Evolutionary conservation across 2,888 invertebrate genomes (phyloP).

Genomic region (Cheilosia pagana): DNA sequence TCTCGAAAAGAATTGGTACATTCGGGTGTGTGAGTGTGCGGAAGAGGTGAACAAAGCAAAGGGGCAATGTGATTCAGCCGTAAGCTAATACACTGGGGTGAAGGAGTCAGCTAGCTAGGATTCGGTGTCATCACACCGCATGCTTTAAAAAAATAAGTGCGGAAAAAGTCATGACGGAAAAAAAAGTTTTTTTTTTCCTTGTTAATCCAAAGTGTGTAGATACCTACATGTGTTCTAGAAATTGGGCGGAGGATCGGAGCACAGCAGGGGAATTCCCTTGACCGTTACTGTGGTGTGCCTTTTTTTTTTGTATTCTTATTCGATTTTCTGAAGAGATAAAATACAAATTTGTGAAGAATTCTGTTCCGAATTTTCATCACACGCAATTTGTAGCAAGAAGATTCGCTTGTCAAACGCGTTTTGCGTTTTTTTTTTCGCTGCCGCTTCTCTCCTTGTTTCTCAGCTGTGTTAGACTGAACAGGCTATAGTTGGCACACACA

Average conservation of each 20-base stretch:
- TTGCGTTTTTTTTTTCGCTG: conserved; percentile 11
- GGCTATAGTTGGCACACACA: conserved; percentile 41
- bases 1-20: conserved; percentile 45
- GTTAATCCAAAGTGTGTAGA: conserved; percentile 6
- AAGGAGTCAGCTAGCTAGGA: conserved; percentile 24
- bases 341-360: neutral
- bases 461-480: conserved; percentile 17
- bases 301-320: neutral
- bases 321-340: neutral
- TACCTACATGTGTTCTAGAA: conserved; percentile 14
- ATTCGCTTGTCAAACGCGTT: conserved; percentile 40
- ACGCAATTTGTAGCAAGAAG: neutral
- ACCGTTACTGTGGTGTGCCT: neutral
- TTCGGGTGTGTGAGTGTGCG: conserved; percentile 22
- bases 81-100: conserved; percentile 7
- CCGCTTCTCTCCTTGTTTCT: conserved; percentile 23
- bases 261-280: conserved; percentile 2
- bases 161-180: conserved; percentile 56
- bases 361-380: neutral
- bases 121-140: conserved; percentile 66
- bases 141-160: conserved; percentile 64
- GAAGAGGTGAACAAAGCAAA: conserved; percentile 10
- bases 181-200: neutral
- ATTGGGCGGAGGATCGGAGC: neutral
- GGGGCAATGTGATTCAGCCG: conserved; percentile 56